Base-by-base conservation (phyloP, 2,113 vertebrate species). In the Hystrix brachyura region DNA sequence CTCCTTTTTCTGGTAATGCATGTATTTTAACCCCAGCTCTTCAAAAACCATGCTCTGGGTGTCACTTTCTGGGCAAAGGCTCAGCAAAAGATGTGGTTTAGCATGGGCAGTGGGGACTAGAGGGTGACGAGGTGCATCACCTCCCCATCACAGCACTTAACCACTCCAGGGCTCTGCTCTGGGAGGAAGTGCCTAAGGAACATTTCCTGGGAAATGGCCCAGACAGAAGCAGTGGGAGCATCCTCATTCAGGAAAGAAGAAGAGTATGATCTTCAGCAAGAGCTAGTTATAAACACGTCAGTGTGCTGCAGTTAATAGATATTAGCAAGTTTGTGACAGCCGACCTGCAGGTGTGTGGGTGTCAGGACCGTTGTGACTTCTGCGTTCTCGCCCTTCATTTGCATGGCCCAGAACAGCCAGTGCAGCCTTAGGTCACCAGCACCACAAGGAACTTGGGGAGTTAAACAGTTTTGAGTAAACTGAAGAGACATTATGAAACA, bases 71-170 rank as follows among this genome's bases (percentile, higher is more conserved):
- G 8, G 69, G 46, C 59, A 64, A 48, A 95, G 46, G 29, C n/a
- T 34, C n/a, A 17, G 15, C 3, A 51, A 64, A 38, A 3, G 34
- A 43, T 7, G 1, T 19, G 27, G 27, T 53, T 25, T 14, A 32
- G 46, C 10, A 7, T 14, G 5, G 38, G 32, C 0, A 0, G 0
- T 1, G 17, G 46, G 17, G 14, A 4, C 12, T 8, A 8, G 15
- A 21, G 46, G 53, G 29, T 1, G 8, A 14, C 48, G 34, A 0
- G 2, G 25, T 3, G 27, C 15, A 17, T 18, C 25, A 17, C 18
- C 69, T 74, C n/a, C 67, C 7, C 1, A 3, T 32, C 67, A 29
- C 10, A 55, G 27, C 23, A 21, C 64, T 21, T 25, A 21, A 34
- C 34, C 25, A 32, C 25, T 90, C 80, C 67, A 18, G 74, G 81